Evolutionary conservation across 1,140 invertebrate species (phyloP).

Genomic region (Whitmania pigra): DNA sequence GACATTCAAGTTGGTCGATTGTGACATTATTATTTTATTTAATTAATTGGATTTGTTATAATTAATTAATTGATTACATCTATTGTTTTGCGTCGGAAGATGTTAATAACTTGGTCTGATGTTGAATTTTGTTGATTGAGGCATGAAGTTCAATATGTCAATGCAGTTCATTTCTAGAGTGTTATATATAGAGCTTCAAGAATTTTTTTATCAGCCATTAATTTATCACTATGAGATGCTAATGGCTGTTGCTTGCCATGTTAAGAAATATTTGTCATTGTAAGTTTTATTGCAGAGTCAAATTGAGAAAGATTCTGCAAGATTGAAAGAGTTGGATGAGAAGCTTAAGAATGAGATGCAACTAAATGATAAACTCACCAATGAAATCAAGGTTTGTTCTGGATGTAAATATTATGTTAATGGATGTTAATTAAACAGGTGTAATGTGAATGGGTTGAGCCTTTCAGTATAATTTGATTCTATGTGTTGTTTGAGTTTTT

Average conservation of each 20-base stretch:
- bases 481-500: background rate
- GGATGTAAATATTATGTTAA: background rate
- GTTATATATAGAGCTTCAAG: no score
- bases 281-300: slow-evolving; percentile 27
- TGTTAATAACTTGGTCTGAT: no score
- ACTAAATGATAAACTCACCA: slow-evolving; percentile 36
- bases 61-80: background rate
- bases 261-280: background rate
- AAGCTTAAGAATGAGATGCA: slow-evolving; percentile 34
- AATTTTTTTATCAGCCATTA: no score
- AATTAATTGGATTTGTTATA: background rate
- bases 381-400: slow-evolving; percentile 9
- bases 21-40: slow-evolving; percentile 1
- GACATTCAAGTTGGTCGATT: slow-evolving; percentile 54
- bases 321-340: slow-evolving; percentile 36
- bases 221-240: no score
- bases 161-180: no score
- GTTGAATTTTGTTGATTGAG: no score
- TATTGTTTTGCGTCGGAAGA: background rate
- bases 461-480: no score
- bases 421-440: background rate
- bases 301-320: slow-evolving; percentile 33
- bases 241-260: no score
- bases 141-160: no score
- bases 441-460: no score